Conservation (phyloP, 2,888 invertebrate genomes). For the Escarpia spicata region DNA sequence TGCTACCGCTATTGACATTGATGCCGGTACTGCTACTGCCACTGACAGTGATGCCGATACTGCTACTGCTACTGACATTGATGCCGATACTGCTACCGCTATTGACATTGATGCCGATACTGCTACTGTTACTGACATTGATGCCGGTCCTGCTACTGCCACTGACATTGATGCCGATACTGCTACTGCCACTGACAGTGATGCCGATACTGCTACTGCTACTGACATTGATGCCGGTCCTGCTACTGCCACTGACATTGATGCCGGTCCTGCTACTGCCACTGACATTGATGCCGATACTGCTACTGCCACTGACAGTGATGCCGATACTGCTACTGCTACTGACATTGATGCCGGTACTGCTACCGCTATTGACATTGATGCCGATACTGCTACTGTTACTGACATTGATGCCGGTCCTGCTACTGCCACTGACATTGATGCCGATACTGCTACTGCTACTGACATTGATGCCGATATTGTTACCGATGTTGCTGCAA, state of each 20-base stretch:
- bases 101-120: background rate
- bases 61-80: background rate
- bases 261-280: background rate
- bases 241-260: background rate
- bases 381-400: background rate
- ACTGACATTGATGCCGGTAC: background rate
- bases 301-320: background rate
- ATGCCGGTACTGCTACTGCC: background rate
- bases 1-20: background rate
- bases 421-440: slow-evolving; percentile 1
- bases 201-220: background rate
- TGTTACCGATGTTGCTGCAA: background rate
- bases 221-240: background rate
- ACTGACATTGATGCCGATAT: background rate
- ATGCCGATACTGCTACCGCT: background rate
- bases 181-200: background rate
- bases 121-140: background rate
- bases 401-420: background rate
- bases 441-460: background rate
- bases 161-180: background rate
- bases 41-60: background rate
- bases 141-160: background rate
- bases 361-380: background rate
- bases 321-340: background rate
- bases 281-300: background rate